Percentiles rank a stretch among this genome's conserved stretches.
Evolutionary conservation across 2,797 vertebrate genomes (phyloP).

Genomic region (Brotula barbata): DNA sequence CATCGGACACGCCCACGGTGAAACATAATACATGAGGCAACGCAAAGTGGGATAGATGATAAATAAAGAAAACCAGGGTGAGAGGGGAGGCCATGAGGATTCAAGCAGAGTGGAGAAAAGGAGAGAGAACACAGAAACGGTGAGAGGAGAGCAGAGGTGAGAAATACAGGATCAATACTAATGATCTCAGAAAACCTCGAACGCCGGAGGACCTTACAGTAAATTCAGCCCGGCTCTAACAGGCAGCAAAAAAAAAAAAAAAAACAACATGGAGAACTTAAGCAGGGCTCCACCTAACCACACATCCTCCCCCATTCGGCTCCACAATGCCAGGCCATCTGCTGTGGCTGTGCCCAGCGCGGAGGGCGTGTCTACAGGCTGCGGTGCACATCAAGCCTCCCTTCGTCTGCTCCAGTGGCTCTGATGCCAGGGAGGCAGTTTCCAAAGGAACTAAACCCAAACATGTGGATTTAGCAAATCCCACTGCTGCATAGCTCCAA

Average conservation of each 20-base stretch:
- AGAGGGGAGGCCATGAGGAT: constrained; percentile 44
- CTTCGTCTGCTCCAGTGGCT: constrained; percentile 49
- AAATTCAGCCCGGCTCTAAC: constrained; percentile 18
- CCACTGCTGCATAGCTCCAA: constrained; percentile 3
- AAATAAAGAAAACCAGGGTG: constrained; percentile 48
- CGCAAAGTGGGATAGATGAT: constrained; percentile 14
- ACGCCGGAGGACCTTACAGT: constrained; percentile 15
- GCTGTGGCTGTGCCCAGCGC: constrained; percentile 49
- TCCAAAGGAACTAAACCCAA: constrained; percentile 18
- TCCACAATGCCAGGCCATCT: constrained; percentile 61
- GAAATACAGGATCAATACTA: constrained; percentile 39
- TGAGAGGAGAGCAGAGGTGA: constrained; percentile 41
- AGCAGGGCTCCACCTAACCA: constrained; percentile 40
- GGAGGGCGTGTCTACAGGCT: constrained; percentile 61
- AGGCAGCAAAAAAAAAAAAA: constrained; percentile 18
- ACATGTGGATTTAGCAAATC: constrained; percentile 34
- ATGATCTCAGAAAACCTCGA: constrained; percentile 19
- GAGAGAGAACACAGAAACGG: constrained; percentile 43
- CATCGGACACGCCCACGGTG: constrained; percentile 14
- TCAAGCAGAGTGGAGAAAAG: constrained; percentile 44
- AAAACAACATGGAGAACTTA: neutral
- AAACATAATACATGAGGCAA: constrained; percentile 29
- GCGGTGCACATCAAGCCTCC: constrained; percentile 53
- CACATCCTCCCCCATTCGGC: constrained; percentile 37
- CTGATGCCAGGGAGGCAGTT: constrained; percentile 27